Evolutionary conservation across 2,113 vertebrate genomes (phyloP).

Genomic region (Fukomys damarensis): DNA sequence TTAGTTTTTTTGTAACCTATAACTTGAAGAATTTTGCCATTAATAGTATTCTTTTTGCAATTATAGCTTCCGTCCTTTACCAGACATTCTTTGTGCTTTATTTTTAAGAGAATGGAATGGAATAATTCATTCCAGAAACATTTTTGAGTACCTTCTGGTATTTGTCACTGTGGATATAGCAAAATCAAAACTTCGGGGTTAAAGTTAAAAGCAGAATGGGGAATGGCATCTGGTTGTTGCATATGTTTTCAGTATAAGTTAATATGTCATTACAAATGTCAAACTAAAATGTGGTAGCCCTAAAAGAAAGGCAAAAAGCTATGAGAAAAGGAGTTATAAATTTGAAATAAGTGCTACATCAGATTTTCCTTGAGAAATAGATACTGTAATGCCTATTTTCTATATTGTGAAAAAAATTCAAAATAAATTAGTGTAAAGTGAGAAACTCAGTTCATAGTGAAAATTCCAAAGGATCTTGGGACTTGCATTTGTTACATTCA

Average conservation of each 20-base stretch:
- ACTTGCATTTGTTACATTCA: background rate
- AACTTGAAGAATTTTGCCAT: background rate
- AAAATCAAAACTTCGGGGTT: background rate
- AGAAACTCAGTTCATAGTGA: background rate
- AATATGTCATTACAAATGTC: background rate
- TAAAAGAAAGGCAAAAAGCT: background rate
- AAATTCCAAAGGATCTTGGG: background rate
- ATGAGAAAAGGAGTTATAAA: background rate
- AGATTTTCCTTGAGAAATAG: background rate
- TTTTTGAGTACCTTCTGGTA: background rate
- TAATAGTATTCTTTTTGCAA: background rate
- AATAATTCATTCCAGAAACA: background rate
- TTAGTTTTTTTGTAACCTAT: background rate
- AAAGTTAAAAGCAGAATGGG: background rate
- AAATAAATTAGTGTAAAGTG: background rate
- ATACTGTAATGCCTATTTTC: background rate
- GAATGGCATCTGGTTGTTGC: background rate
- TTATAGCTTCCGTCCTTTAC: background rate
- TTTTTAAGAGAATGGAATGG: background rate
- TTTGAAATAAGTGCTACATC: background rate
- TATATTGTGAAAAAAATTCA: background rate
- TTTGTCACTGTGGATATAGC: background rate
- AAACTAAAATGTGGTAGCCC: background rate
- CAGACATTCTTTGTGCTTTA: background rate
- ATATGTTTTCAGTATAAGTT: background rate